Conservation (phyloP, 2,797 vertebrate genomes). For the Alca torda region DNA sequence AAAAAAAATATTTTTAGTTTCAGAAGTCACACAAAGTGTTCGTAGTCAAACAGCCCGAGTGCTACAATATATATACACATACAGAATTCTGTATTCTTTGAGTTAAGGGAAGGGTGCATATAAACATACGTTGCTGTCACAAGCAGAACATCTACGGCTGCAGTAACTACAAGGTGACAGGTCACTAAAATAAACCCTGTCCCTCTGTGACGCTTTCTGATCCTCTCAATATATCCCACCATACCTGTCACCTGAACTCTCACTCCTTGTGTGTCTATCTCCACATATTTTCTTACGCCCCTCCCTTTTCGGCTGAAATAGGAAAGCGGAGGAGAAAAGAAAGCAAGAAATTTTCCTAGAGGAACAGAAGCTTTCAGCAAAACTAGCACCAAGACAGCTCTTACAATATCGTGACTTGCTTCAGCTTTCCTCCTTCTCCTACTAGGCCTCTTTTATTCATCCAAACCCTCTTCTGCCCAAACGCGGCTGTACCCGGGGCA, state of each 20-base stretch:
- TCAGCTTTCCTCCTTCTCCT: background rate
- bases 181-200: background rate
- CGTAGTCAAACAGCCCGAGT: background rate
- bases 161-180: background rate
- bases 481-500: accelerated
- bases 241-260: background rate
- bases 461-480: background rate
- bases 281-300: accelerated
- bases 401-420: background rate
- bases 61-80: background rate
- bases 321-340: background rate
- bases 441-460: background rate
- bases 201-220: background rate
- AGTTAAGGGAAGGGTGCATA: background rate
- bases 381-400: background rate
- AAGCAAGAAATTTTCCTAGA: background rate
- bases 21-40: background rate
- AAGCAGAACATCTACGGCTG: background rate
- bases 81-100: background rate
- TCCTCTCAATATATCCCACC: background rate
- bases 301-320: background rate
- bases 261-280: background rate
- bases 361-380: background rate
- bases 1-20: background rate
- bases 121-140: accelerated